Evolutionary conservation across 2,113 vertebrate species (phyloP).

Genomic region (Morone saxatilis): DNA sequence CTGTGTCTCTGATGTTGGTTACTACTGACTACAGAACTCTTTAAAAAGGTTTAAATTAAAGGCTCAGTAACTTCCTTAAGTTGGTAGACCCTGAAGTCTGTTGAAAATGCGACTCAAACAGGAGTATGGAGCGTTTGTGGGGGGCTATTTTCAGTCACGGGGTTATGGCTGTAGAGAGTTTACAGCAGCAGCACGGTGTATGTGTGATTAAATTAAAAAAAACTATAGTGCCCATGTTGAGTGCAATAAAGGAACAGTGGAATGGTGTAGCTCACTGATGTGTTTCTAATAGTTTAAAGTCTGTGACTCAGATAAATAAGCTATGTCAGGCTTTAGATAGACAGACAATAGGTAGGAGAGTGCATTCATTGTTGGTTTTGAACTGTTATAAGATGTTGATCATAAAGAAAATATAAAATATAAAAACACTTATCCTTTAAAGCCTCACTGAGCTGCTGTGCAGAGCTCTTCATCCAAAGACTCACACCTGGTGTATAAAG

Average conservation of each 20-base stretch:
- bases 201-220: background rate
- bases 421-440: background rate
- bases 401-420: background rate
- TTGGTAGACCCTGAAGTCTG: too few relatives aligned
- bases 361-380: background rate
- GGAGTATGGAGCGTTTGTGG: background rate
- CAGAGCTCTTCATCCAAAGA: constrained; percentile 14
- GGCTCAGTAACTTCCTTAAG: background rate
- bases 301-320: background rate
- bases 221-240: background rate
- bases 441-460: background rate
- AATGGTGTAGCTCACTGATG: background rate
- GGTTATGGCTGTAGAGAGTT: background rate
- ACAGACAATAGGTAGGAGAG: background rate
- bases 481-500: background rate
- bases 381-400: background rate
- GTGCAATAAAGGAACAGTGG: background rate
- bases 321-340: background rate
- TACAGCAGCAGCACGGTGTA: background rate
- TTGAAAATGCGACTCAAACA: background rate
- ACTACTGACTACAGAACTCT: background rate
- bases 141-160: background rate
- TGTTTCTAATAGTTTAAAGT: background rate
- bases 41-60: background rate
- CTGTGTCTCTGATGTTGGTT: background rate